Evolutionary conservation across 35 echinoderm and acorn worm genomes (phyloP).

Genomic region (Holothuria glaberrima): DNA sequence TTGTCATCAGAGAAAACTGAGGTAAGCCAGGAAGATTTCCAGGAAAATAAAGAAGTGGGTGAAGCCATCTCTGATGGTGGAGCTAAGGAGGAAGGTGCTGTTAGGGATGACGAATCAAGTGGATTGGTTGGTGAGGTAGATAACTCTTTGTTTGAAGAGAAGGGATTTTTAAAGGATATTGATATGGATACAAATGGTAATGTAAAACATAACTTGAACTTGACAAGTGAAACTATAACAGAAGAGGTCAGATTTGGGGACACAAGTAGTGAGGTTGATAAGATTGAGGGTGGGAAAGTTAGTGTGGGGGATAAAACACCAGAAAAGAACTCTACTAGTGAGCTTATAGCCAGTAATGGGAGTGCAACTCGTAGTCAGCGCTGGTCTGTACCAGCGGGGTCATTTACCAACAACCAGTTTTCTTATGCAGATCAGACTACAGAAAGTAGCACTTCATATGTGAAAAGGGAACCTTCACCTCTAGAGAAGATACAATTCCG

Average conservation of each 20-base stretch:
- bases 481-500: not conserved
- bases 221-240: not conserved
- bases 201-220: not conserved
- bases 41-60: not conserved
- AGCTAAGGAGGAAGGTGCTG: not conserved
- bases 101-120: not conserved
- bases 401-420: not conserved
- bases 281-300: not conserved
- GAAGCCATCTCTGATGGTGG: not conserved
- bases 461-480: not conserved
- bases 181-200: slow-evolving; percentile 31
- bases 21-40: not conserved
- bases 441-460: not conserved
- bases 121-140: not conserved
- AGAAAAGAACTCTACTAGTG: not conserved
- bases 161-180: not conserved
- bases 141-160: not conserved
- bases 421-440: not conserved
- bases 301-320: not conserved
- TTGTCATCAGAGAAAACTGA: not conserved
- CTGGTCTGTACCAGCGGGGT: slow-evolving; percentile 25
- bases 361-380: slow-evolving; percentile 6
- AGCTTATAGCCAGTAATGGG: not conserved
- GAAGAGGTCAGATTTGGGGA: not conserved
- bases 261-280: not conserved